phyloP scores from a whole-genome alignment of 2,888 invertebrate genomes.

The Invenusta paracnida region DNA sequence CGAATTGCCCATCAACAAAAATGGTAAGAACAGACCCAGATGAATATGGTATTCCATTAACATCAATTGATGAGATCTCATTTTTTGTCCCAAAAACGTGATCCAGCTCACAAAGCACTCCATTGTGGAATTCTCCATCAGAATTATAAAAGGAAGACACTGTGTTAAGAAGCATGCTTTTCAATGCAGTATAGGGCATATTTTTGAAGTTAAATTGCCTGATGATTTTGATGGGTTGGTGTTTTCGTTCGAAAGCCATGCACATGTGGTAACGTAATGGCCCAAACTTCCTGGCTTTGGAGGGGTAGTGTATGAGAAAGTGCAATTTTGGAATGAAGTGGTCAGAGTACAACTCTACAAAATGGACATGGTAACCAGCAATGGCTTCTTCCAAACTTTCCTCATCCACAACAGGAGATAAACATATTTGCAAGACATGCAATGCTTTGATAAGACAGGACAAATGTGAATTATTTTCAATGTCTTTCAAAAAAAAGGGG shows the following conservation, averaged over 20 bases:
- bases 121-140: too few species aligned
- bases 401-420: neutral
- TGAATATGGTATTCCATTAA: too few species aligned
- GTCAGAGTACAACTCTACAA: neutral
- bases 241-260: neutral
- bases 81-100: too few species aligned
- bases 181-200: neutral
- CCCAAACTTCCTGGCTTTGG: neutral
- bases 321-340: neutral
- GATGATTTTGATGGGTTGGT: neutral
- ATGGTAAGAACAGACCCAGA: too few species aligned
- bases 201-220: conserved; percentile 8
- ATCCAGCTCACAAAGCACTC: too few species aligned
- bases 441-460: neutral
- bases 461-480: neutral
- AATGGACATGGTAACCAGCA: neutral
- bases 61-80: too few species aligned
- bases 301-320: neutral
- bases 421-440: neutral
- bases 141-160: too few species aligned
- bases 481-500: too few species aligned
- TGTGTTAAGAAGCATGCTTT: too few species aligned
- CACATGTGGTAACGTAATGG: neutral
- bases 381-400: neutral
- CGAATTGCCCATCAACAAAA: too few species aligned